These are phyloP conservation scores for Lepisosteus osseus DNA, from an alignment of 2,113 vertebrate genomes.

Conservation along the genomic window DNA sequence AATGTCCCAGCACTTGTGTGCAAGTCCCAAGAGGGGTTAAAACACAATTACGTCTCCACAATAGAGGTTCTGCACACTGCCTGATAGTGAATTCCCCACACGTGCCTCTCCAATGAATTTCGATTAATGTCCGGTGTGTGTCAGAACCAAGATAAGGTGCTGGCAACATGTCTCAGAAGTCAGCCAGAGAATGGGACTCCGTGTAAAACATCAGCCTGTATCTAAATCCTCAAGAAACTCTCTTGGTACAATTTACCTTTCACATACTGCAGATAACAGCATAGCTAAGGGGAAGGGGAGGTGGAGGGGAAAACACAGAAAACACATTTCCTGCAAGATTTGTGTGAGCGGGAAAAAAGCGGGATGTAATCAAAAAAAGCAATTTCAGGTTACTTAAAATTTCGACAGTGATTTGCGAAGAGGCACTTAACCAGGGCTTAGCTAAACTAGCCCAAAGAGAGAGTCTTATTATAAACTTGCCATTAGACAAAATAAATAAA, in stretches of 20 bases:
- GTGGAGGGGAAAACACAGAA: neutral
- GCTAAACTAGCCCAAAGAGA: neutral
- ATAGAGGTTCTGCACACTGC: constrained; percentile 42
- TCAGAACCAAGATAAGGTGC: constrained; percentile 80
- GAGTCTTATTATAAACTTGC: neutral
- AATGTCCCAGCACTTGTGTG: constrained; percentile 2
- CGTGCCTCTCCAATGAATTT: constrained; percentile 70
- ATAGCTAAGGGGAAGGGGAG: constrained; percentile 21
- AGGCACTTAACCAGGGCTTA: neutral
- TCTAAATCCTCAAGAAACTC: constrained; percentile 65
- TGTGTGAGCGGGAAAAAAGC: neutral
- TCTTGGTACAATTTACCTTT: constrained; percentile 54
- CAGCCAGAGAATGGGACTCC: constrained; percentile 60
- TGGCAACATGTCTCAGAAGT: constrained; percentile 75
- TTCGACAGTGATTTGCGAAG: neutral
- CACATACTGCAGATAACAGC: constrained; percentile 51
- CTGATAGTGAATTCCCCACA: constrained; percentile 77
- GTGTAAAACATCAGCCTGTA: constrained; percentile 80
- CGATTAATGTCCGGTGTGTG: constrained; percentile 86
- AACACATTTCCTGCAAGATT: constrained; percentile 7
- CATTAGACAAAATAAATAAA: neutral
- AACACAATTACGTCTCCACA: constrained; percentile 72
- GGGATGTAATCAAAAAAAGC: neutral
- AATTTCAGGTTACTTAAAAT: neutral
- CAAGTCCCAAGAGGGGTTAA: constrained; percentile 48